Percentiles rank a stretch among this genome's conserved stretches.
These are phyloP conservation scores for Zapornia atra DNA, from an alignment of 2,113 vertebrate genomes.

Conservation along the genomic window DNA sequence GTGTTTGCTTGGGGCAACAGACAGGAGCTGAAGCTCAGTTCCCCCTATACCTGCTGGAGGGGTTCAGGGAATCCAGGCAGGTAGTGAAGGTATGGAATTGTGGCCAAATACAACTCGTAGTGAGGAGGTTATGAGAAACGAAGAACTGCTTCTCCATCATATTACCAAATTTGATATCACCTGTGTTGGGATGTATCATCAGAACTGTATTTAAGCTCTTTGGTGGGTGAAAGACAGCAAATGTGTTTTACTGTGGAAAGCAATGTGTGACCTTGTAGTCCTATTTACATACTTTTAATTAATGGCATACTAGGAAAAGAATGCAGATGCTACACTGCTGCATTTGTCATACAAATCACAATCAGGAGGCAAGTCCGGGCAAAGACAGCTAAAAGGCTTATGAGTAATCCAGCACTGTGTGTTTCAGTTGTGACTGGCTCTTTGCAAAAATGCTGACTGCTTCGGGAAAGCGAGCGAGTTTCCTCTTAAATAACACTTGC, in stretches of 20 bases:
- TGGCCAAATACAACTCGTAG: neutral
- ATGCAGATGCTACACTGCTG: neutral
- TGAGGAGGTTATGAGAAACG: neutral
- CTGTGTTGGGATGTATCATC: neutral
- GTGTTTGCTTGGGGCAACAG: neutral
- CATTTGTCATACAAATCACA: neutral
- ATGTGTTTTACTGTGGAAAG: neutral
- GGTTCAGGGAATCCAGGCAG: neutral
- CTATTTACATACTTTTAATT: neutral
- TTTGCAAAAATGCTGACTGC: neutral
- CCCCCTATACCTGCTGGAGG: neutral
- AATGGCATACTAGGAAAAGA: neutral
- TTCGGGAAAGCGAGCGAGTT: neutral
- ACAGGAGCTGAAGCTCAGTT: neutral
- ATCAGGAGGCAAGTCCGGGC: neutral
- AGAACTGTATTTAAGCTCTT: neutral
- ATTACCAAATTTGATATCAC: neutral
- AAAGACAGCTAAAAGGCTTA: slow-evolving; percentile 12
- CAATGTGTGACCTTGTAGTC: neutral
- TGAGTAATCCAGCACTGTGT: neutral
- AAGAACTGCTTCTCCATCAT: neutral
- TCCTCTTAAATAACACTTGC: neutral
- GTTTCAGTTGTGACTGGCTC: neutral
- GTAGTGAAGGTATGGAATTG: neutral
- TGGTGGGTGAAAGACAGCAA: neutral